A percentile compares a stretch with the other conserved stretches of the same genome.
These are phyloP conservation scores for Apantesis nais DNA, from an alignment of 2,888 invertebrate genomes.

Conservation along the genomic window DNA sequence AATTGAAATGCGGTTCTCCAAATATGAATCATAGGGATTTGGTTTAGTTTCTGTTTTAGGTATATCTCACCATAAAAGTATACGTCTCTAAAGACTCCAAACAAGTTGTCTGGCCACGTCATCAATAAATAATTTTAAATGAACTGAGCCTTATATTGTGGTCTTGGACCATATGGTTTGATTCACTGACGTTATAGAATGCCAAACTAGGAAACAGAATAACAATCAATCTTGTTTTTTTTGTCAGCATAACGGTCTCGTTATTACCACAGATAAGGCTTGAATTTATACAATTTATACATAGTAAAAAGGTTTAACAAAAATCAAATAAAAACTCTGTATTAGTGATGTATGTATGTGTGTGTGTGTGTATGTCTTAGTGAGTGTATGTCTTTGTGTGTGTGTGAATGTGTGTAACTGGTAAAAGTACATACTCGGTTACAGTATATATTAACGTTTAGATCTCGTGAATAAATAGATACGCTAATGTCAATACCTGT, in stretches of 20 bases:
- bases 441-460: too few species aligned
- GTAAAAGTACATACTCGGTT: too few species aligned
- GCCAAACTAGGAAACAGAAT: background rate
- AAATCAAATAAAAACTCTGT: too few species aligned
- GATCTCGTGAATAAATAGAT: too few species aligned
- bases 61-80: background rate
- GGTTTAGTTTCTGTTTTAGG: constrained; percentile 1
- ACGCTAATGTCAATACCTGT: too few species aligned
- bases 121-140: background rate
- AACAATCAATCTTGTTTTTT: background rate
- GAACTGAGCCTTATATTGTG: background rate
- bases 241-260: background rate
- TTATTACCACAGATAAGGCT: background rate
- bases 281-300: too few species aligned
- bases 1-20: background rate
- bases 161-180: background rate
- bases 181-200: background rate
- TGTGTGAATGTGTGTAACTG: too few species aligned
- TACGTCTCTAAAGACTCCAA: background rate
- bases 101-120: background rate
- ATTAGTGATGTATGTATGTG: too few species aligned
- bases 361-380: too few species aligned
- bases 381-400: too few species aligned
- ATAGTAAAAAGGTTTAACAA: background rate
- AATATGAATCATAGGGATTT: constrained; percentile 6